phyloP scores from a whole-genome alignment of 2,888 invertebrate species.

The Branchellion lobata region DNA sequence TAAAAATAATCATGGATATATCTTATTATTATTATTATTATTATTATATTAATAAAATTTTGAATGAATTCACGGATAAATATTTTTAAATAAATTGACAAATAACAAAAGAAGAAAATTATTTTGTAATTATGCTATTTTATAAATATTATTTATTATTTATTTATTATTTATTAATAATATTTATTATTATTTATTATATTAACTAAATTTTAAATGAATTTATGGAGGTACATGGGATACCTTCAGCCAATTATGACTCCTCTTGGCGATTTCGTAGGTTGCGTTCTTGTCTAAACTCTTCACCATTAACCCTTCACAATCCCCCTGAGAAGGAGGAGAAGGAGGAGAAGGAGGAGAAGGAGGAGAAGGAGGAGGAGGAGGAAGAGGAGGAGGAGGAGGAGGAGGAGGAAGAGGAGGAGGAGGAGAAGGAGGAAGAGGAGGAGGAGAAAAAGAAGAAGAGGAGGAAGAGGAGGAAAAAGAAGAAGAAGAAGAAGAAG shows the following conservation, averaged over 20 bases:
- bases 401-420: background rate
- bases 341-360: background rate
- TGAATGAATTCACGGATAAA: no score
- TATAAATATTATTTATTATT: no score
- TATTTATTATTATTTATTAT: no score
- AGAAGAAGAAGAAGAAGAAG: slow-evolving; percentile 2
- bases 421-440: background rate
- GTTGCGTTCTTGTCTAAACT: slow-evolving; percentile 84
- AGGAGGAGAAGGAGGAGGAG: background rate
- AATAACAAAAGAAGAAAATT: no score
- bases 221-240: no score
- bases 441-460: background rate
- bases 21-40: no score
- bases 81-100: no score
- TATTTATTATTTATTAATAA: no score
- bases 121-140: no score
- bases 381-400: background rate
- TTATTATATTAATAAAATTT: no score
- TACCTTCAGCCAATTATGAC: slow-evolving; percentile 63
- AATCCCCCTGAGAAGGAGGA: slow-evolving; percentile 72
- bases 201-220: no score
- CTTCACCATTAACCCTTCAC: slow-evolving; percentile 98
- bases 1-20: no score
- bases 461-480: background rate
- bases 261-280: slow-evolving; percentile 92